Percentiles rank a stretch among this genome's conserved stretches.
Conservation (phyloP, 2,888 invertebrate genomes). For the Autographa gamma region DNA sequence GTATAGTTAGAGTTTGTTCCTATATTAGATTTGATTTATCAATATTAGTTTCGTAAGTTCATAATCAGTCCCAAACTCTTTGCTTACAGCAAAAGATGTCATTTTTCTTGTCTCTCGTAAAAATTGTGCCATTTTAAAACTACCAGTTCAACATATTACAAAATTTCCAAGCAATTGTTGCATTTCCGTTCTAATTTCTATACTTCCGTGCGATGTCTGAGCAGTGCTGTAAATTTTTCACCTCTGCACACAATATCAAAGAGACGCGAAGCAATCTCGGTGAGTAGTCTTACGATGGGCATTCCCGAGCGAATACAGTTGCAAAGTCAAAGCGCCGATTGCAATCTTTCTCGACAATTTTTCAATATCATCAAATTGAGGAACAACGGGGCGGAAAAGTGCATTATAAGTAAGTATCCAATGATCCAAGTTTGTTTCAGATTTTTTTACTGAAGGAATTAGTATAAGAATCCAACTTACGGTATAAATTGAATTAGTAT, state of each 20-base stretch:
- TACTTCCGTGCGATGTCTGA: conserved; percentile 27
- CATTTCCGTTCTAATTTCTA: conserved; percentile 41
- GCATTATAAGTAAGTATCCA: conserved; percentile 24
- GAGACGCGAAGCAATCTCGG: conserved; percentile 70
- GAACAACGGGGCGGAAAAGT: conserved; percentile 60
- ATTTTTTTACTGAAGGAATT: not conserved
- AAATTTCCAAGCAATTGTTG: conserved; percentile 15
- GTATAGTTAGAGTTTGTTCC: too few species aligned
- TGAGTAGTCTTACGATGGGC: conserved; percentile 63
- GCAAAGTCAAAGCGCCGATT: conserved; percentile 67
- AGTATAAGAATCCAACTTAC: too few species aligned
- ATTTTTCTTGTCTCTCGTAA: too few species aligned
- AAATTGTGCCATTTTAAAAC: too few species aligned
- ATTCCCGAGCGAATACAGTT: conserved; percentile 62
- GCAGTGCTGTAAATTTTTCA: conserved; percentile 64
- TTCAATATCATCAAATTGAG: conserved; percentile 68
- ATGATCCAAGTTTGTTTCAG: conserved; percentile 15
- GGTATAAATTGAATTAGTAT: too few species aligned
- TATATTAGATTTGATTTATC: too few species aligned
- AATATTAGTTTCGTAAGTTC: too few species aligned
- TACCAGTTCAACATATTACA: conserved; percentile 8
- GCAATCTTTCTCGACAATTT: conserved; percentile 69
- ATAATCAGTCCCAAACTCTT: too few species aligned
- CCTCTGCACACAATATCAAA: conserved; percentile 66
- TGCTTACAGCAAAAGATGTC: too few species aligned